Evolutionary conservation across 37 sponge, comb jelly and placozoan genomes (phyloP).

Genomic region (Geodia barretti): DNA sequence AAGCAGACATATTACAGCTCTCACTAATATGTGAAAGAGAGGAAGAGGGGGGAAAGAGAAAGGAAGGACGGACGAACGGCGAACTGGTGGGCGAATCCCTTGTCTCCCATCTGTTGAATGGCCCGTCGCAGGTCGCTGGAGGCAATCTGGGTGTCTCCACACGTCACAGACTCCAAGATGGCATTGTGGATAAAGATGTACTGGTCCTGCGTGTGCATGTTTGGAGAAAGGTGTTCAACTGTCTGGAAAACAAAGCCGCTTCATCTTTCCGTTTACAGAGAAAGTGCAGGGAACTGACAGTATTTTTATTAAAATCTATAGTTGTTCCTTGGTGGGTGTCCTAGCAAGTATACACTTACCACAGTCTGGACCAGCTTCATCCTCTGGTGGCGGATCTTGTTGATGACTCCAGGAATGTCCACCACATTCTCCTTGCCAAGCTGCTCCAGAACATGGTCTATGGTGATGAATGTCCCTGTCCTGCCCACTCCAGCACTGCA

Average conservation of each 20-base stretch:
- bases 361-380: slow-evolving; percentile 66
- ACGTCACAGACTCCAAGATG: slow-evolving; percentile 24
- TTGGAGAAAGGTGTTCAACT: no score
- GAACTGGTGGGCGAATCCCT: slow-evolving; percentile 61
- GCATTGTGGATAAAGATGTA: slow-evolving; percentile 44
- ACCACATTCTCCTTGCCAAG: slow-evolving; percentile 43
- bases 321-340: no score
- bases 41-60: no score
- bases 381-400: slow-evolving; percentile 55
- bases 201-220: no score
- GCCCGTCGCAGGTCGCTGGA: slow-evolving; percentile 8
- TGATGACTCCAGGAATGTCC: slow-evolving; percentile 55
- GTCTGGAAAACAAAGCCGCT: no score
- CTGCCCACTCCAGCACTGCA: slow-evolving; percentile 88
- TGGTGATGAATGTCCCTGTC: slow-evolving; percentile 74
- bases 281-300: no score
- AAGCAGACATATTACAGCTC: neutral
- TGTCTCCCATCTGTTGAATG: neutral
- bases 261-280: no score
- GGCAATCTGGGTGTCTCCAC: slow-evolving; percentile 20
- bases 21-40: no score
- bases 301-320: no score
- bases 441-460: slow-evolving; percentile 65
- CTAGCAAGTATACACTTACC: slow-evolving; percentile 35
- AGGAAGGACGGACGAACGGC: no score